These are phyloP conservation scores for Bombus affinis DNA, from an alignment of 1,140 invertebrate genomes.

Conservation along the genomic window DNA sequence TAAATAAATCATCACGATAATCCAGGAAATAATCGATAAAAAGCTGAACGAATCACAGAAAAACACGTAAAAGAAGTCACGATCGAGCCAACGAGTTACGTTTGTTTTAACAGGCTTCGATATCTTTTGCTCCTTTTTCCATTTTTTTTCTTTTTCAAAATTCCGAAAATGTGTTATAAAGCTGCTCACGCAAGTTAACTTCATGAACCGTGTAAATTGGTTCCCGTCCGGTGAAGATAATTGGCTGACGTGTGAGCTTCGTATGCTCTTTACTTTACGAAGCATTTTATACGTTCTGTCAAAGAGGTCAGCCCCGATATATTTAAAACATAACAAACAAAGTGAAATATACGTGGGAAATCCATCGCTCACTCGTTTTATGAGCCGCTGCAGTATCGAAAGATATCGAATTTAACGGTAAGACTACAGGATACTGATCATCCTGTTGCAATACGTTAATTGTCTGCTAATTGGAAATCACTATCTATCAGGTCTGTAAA, in stretches of 20 bases:
- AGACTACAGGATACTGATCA: constrained; percentile 4
- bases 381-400: too few relatives aligned
- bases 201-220: background rate
- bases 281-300: background rate
- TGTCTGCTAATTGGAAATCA: constrained; percentile 56
- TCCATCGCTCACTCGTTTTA: background rate
- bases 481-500: background rate
- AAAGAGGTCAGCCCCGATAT: background rate
- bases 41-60: background rate
- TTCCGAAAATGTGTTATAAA: background rate
- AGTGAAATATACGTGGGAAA: background rate
- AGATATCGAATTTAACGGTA: background rate
- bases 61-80: background rate
- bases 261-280: background rate
- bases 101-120: background rate
- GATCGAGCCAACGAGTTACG: background rate
- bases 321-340: background rate
- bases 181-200: background rate
- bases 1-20: background rate
- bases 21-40: background rate
- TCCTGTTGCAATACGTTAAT: constrained; percentile 45
- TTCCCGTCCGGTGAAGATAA: background rate
- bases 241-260: background rate
- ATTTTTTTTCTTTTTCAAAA: background rate
- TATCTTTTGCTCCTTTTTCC: background rate